These are phyloP conservation scores for Brachionichthys hirsutus DNA, from an alignment of 2,113 vertebrate genomes.

Conservation along the genomic window DNA sequence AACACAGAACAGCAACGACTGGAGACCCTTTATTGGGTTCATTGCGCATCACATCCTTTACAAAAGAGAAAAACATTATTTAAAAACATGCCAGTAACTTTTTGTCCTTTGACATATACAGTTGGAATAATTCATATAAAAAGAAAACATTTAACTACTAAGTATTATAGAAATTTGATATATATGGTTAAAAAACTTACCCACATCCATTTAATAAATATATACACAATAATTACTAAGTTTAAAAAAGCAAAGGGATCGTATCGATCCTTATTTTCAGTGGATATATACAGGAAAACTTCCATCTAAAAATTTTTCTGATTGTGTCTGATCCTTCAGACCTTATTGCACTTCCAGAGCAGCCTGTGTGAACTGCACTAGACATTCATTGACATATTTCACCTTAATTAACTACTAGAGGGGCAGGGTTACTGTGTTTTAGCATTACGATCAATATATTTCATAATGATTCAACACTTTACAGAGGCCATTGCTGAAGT, in stretches of 20 bases:
- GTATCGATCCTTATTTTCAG: constrained; percentile 30
- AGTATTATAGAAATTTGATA: constrained; percentile 64
- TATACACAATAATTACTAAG: constrained; percentile 78
- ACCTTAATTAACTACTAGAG: constrained; percentile 35
- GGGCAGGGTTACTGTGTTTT: constrained; percentile 18
- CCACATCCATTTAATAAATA: constrained; percentile 81
- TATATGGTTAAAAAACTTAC: constrained; percentile 50
- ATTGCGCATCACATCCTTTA: constrained; percentile 55
- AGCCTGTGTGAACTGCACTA: constrained; percentile 15
- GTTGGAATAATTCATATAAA: constrained; percentile 67
- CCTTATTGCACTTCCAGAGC: constrained; percentile 64
- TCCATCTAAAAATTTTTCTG: constrained; percentile 25
- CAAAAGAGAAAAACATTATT: constrained; percentile 7
- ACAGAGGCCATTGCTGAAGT: constrained; percentile 36
- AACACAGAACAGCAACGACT: background rate
- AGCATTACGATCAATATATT: constrained; percentile 17
- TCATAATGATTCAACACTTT: constrained; percentile 62
- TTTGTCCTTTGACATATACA: constrained; percentile 59
- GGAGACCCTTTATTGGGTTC: constrained; percentile 68
- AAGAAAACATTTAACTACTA: constrained; percentile 67
- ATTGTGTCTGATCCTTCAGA: constrained; percentile 34
- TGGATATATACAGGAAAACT: constrained; percentile 55
- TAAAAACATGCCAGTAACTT: constrained; percentile 45
- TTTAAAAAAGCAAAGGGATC: constrained; percentile 65
- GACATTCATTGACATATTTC: constrained; percentile 42